Conservation (phyloP, 2,797 vertebrate genomes). For the Ptychadena robeensis region DNA sequence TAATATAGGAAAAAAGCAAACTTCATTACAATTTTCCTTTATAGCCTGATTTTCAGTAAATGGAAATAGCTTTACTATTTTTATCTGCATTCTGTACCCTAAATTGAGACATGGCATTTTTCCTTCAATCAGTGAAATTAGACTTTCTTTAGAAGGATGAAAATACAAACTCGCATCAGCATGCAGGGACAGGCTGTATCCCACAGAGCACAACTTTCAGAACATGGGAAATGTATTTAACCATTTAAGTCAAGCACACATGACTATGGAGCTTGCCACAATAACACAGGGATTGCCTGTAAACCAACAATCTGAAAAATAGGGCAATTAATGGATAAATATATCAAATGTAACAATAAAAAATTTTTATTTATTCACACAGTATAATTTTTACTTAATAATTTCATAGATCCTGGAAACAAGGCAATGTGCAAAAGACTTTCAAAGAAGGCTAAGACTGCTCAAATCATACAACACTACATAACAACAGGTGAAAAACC, state of each 20-base stretch:
- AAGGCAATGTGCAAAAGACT: too few relatives aligned
- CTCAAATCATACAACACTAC: too few relatives aligned
- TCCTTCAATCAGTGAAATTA: background rate
- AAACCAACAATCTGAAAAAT: background rate
- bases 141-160: background rate
- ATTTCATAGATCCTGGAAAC: too few relatives aligned
- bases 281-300: background rate
- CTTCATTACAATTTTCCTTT: background rate
- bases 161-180: conserved; percentile 5
- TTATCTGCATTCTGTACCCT: background rate
- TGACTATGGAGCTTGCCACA: background rate
- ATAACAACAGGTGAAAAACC: too few relatives aligned
- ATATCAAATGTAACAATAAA: background rate
- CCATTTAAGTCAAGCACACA: background rate
- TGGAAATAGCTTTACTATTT: background rate
- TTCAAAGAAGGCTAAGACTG: too few relatives aligned
- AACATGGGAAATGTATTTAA: background rate
- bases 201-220: background rate
- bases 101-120: background rate
- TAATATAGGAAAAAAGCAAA: background rate
- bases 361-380: too few relatives aligned
- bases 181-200: background rate
- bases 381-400: too few relatives aligned
- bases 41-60: background rate
- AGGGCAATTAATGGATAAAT: background rate